A percentile compares a stretch with the other conserved stretches of the same genome.
Conservation (phyloP, 1,140 invertebrate genomes). For the Lordiphosa mommai region DNA sequence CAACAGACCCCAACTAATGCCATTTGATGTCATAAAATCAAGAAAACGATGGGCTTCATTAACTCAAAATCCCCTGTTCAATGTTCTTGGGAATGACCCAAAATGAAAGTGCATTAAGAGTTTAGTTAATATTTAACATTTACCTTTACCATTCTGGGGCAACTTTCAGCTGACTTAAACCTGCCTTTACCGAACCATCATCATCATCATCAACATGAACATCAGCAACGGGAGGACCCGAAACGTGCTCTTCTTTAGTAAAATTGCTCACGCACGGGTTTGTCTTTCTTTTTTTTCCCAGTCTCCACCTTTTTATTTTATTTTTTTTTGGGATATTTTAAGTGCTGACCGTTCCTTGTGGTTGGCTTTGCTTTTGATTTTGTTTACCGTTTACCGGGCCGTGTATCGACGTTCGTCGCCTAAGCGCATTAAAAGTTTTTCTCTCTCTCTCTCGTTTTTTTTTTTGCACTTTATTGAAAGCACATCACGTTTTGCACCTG, state of each 20-base stretch:
- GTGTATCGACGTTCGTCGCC: slow-evolving; percentile 49
- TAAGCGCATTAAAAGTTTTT: slow-evolving; percentile 71
- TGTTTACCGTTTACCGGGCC: slow-evolving; percentile 53
- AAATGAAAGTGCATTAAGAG: slow-evolving; percentile 22
- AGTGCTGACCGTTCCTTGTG: slow-evolving; percentile 51
- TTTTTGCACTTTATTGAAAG: slow-evolving; percentile 69
- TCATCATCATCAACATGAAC: slow-evolving; percentile 19
- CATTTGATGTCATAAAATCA: neutral
- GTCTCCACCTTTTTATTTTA: neutral
- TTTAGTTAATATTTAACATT: slow-evolving; percentile 35
- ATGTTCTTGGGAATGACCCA: slow-evolving; percentile 14
- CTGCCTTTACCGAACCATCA: slow-evolving; percentile 21
- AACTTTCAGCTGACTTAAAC: slow-evolving; percentile 9
- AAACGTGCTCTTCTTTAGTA: slow-evolving; percentile 51
- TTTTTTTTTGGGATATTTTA: slow-evolving; percentile 23
- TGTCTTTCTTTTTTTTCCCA: slow-evolving; percentile 14
- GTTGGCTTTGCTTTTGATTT: slow-evolving; percentile 52
- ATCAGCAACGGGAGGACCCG: slow-evolving; percentile 9
- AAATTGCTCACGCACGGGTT: slow-evolving; percentile 66
- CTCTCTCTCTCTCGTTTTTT: slow-evolving; percentile 37
- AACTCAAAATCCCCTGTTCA: slow-evolving; percentile 8
- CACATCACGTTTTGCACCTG: slow-evolving; percentile 72
- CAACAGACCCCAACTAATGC: slow-evolving; percentile 12
- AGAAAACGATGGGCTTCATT: slow-evolving; percentile 32
- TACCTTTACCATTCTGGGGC: neutral